Conservation (phyloP, 2,888 invertebrate genomes). For the Dryobota labecula region DNA sequence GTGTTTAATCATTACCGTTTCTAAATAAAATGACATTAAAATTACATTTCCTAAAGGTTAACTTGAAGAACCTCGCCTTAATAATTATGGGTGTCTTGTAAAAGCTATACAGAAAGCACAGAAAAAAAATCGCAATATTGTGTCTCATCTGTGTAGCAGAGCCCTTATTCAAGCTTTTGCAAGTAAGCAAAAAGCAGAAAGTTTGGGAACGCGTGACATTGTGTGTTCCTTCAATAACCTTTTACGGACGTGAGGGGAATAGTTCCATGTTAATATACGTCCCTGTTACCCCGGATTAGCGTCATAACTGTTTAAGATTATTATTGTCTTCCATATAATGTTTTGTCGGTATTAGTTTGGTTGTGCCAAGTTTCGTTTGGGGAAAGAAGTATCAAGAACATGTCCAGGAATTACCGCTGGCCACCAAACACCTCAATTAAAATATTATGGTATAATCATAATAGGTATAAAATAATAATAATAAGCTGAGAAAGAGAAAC, state of each 20-base stretch:
- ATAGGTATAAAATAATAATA: too few species aligned
- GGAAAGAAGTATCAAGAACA: not conserved
- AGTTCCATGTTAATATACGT: constrained; percentile 54
- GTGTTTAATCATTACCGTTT: too few species aligned
- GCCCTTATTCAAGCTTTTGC: constrained; percentile 21
- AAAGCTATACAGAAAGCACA: too few species aligned
- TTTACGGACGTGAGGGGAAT: constrained; percentile 68
- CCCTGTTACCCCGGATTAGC: constrained; percentile 54
- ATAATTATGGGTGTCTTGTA: too few species aligned
- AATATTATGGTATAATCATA: too few species aligned
- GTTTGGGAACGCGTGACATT: constrained; percentile 62
- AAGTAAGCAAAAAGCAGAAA: constrained; percentile 60
- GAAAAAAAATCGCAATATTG: not conserved
- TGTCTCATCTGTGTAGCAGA: not conserved
- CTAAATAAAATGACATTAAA: too few species aligned
- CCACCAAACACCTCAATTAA: too few species aligned
- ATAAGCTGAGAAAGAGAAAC: too few species aligned
- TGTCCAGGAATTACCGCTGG: too few species aligned
- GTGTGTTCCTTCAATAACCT: constrained; percentile 73
- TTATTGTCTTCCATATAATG: constrained; percentile 42
- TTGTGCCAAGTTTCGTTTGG: constrained; percentile 11
- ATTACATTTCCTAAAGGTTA: too few species aligned
- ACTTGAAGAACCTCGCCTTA: too few species aligned
- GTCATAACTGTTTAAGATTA: constrained; percentile 51
- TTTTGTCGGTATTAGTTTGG: constrained; percentile 29